These are phyloP conservation scores for Pomatorhinus ruficollis DNA, from an alignment of 2,113 vertebrate species.

Conservation along the genomic window DNA sequence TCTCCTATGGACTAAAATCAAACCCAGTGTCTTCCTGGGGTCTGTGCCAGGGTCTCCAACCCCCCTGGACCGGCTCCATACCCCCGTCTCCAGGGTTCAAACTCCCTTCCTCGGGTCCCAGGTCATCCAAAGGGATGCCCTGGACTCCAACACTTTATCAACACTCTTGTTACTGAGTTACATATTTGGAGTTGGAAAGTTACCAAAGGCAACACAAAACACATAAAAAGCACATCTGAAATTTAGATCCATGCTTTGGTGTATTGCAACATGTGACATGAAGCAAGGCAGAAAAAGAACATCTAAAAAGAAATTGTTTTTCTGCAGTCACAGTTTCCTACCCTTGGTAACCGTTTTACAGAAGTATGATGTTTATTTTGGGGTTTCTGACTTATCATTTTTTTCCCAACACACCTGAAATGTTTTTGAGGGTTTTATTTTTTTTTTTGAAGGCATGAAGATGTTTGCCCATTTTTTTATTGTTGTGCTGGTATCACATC, in stretches of 20 bases:
- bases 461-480: not conserved
- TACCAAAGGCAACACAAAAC: not conserved
- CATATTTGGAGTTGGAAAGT: not conserved
- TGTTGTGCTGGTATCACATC: not conserved
- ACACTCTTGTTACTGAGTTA: not conserved
- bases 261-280: not conserved
- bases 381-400: not conserved
- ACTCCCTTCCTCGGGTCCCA: no score
- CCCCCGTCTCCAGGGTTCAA: no score
- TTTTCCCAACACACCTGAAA: not conserved
- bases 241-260: not conserved
- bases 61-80: no score
- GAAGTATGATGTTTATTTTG: not conserved
- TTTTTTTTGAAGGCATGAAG: not conserved
- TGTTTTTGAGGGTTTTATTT: not conserved
- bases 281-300: not conserved
- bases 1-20: no score
- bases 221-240: not conserved
- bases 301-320: not conserved
- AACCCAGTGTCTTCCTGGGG: no score
- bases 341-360: rapidly evolving
- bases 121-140: no score
- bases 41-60: no score
- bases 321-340: not conserved
- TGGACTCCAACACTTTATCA: not conserved